Conservation (phyloP, 2,113 vertebrate species). For the Larimichthys crocea region DNA sequence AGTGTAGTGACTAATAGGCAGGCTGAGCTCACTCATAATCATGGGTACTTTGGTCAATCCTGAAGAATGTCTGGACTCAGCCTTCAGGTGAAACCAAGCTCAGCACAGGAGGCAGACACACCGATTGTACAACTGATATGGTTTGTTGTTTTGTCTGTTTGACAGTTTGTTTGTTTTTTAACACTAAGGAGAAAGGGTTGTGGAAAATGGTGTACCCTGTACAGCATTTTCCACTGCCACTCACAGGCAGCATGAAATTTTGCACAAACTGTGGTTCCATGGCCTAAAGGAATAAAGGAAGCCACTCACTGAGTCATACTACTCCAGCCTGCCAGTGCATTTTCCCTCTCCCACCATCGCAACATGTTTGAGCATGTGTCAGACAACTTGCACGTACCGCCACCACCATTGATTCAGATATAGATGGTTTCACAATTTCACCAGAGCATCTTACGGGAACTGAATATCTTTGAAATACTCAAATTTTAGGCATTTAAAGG, state of each 20-base stretch:
- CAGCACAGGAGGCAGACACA: constrained; percentile 4
- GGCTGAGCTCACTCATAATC: constrained; percentile 1
- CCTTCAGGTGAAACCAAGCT: constrained; percentile 39
- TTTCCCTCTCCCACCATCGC: constrained; percentile 35
- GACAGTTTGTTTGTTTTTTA: not conserved
- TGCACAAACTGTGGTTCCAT: not conserved
- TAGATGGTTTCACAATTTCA: not conserved
- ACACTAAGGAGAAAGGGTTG: not conserved
- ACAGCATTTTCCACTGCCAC: not conserved
- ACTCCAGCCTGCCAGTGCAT: not conserved
- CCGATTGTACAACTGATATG: constrained; percentile 42
- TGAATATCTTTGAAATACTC: not conserved
- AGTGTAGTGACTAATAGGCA: not conserved
- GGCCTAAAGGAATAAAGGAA: constrained; percentile 37
- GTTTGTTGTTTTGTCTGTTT: constrained; percentile 35
- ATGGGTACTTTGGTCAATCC: constrained; percentile 1
- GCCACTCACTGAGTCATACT: constrained; percentile 57
- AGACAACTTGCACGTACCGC: constrained; percentile 22
- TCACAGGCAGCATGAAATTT: not conserved
- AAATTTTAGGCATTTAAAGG: not conserved
- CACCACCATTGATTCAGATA: not conserved
- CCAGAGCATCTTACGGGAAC: not conserved
- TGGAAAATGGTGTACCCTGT: too few species aligned
- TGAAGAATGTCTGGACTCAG: not conserved
- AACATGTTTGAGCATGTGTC: constrained; percentile 58